phyloP scores from a whole-genome alignment of 1,140 invertebrate species.

The Himalopsyche phryganea region DNA sequence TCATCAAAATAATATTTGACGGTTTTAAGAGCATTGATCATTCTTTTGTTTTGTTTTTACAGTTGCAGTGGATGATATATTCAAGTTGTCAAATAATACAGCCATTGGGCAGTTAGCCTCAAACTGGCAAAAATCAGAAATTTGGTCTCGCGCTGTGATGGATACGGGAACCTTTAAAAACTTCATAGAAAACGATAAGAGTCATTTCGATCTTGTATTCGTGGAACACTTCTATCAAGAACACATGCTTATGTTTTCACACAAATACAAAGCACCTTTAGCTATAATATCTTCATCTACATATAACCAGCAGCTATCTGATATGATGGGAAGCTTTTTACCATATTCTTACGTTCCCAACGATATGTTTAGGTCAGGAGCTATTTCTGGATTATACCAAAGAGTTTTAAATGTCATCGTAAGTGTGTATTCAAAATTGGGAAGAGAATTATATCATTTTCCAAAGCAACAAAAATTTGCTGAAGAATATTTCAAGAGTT shows the following conservation, averaged over 20 bases:
- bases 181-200: slow-evolving; percentile 25
- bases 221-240: slow-evolving; percentile 27
- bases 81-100: not conserved
- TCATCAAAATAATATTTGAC: no score
- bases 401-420: slow-evolving; percentile 22
- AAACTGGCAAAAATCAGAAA: not conserved
- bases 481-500: slow-evolving; percentile 37
- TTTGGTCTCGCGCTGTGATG: not conserved
- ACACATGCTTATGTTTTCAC: slow-evolving; percentile 24
- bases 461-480: slow-evolving; percentile 36
- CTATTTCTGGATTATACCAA: slow-evolving; percentile 12
- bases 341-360: slow-evolving; percentile 42
- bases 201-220: slow-evolving; percentile 26
- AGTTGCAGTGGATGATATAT: not conserved
- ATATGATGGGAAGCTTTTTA: slow-evolving; percentile 42
- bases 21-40: no score
- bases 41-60: no score
- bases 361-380: slow-evolving; percentile 33
- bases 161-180: slow-evolving; percentile 3
- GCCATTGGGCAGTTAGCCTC: not conserved
- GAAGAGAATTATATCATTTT: slow-evolving; percentile 22
- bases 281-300: slow-evolving; percentile 11
- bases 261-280: slow-evolving; percentile 30
- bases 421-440: slow-evolving; percentile 11
- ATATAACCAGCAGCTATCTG: slow-evolving; percentile 14